Conservation (phyloP, 2,888 invertebrate genomes). For the Pterostichus madidus region DNA sequence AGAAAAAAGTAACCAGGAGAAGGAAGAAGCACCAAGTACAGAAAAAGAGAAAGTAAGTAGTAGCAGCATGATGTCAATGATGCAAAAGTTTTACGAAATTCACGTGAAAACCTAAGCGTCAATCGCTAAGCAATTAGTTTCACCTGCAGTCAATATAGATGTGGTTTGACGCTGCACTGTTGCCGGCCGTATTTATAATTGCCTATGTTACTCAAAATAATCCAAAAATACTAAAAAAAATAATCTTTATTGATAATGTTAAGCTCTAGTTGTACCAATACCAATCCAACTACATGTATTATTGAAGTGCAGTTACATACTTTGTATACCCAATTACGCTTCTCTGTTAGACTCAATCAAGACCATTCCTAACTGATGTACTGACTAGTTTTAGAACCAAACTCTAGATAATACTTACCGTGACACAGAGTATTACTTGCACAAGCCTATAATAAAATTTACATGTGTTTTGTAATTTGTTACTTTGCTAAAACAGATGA, state of each 20-base stretch:
- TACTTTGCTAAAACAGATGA: conserved; percentile 65
- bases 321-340: conserved; percentile 63
- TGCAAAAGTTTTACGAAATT: conserved; percentile 84
- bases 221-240: conserved; percentile 9
- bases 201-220: conserved; percentile 55
- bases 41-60: conserved; percentile 87
- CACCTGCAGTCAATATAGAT: conserved; percentile 65
- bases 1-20: conserved; percentile 87
- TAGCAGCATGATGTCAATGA: conserved; percentile 85
- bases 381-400: conserved; percentile 44
- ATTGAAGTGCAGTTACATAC: conserved; percentile 60
- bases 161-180: conserved; percentile 57
- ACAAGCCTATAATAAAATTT: conserved; percentile 64
- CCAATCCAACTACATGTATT: conserved; percentile 50
- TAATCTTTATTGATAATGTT: conserved; percentile 16
- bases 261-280: conserved; percentile 54
- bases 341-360: conserved; percentile 59
- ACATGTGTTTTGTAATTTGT: conserved; percentile 64
- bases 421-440: conserved; percentile 56
- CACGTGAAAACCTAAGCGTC: conserved; percentile 81
- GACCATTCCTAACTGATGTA: conserved; percentile 23
- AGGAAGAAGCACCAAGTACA: conserved; percentile 81
- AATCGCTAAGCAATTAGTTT: conserved; percentile 23
- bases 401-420: conserved; percentile 36
- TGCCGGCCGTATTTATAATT: conserved; percentile 61